These are phyloP conservation scores for Drosophila kohkoa DNA, from an alignment of 1,140 invertebrate species.

Conservation along the genomic window DNA sequence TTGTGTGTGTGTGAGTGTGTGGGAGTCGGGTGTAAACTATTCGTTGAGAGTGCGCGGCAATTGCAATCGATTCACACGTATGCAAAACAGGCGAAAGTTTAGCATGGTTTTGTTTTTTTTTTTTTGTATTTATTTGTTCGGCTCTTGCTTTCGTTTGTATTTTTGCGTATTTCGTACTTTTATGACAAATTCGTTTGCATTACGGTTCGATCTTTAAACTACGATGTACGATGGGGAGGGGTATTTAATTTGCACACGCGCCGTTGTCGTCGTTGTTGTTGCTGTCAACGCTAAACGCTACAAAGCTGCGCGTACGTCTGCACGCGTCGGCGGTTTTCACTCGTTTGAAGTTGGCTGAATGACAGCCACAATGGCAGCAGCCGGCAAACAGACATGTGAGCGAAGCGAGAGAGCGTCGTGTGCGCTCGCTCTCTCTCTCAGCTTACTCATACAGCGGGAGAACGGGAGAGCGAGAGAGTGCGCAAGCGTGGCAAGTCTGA, in stretches of 20 bases:
- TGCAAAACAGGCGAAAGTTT: constrained; percentile 67
- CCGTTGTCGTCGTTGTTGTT: constrained; percentile 19
- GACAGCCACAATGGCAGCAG: constrained; percentile 25
- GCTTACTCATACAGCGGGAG: neutral
- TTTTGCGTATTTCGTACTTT: constrained; percentile 31
- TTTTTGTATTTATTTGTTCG: constrained; percentile 1
- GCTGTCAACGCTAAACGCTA: constrained; percentile 44
- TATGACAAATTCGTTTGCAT: constrained; percentile 57
- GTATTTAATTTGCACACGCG: constrained; percentile 50
- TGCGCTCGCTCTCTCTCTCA: constrained; percentile 4
- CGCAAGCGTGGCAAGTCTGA: constrained; percentile 35
- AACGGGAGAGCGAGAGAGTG: constrained; percentile 15
- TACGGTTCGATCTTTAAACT: constrained; percentile 29
- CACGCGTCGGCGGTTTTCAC: constrained; percentile 70
- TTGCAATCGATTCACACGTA: constrained; percentile 71
- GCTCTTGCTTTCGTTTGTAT: constrained; percentile 18
- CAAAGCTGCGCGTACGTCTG: constrained; percentile 66
- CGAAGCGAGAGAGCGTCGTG: constrained; percentile 5
- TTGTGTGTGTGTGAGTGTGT: neutral
- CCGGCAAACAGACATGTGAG: constrained; percentile 16
- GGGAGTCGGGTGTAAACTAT: neutral
- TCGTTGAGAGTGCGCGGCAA: constrained; percentile 34
- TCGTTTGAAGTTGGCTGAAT: constrained; percentile 65
- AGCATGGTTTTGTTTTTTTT: constrained; percentile 45
- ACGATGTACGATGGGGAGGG: neutral